Conservation (phyloP, 2,797 vertebrate genomes). For the Holocentrus rufus region DNA sequence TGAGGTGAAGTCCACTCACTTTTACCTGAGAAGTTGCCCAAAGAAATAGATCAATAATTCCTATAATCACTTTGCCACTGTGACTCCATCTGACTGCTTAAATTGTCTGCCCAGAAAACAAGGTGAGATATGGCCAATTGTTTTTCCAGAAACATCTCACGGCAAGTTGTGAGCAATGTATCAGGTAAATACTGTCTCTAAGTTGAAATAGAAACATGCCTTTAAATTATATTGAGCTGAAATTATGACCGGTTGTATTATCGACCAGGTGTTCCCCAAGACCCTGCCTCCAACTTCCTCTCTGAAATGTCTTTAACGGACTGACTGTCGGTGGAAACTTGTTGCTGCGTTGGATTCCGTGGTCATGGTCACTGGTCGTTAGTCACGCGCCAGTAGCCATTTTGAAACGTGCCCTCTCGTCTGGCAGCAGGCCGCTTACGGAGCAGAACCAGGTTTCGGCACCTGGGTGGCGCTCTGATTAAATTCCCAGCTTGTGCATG, state of each 20-base stretch:
- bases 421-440: slow-evolving; percentile 30
- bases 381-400: slow-evolving; percentile 39
- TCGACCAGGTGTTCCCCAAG: background rate
- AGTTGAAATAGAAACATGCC: background rate
- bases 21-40: slow-evolving; percentile 52
- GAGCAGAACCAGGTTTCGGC: slow-evolving; percentile 57
- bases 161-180: background rate
- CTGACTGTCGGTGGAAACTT: slow-evolving; percentile 48
- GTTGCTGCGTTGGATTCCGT: slow-evolving; percentile 34
- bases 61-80: slow-evolving; percentile 62
- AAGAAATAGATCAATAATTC: slow-evolving; percentile 69
- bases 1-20: slow-evolving; percentile 57
- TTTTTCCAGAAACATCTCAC: background rate
- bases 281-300: background rate
- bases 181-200: background rate
- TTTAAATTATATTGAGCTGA: slow-evolving; percentile 4
- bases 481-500: slow-evolving; percentile 48
- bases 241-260: background rate
- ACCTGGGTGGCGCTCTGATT: slow-evolving; percentile 58
- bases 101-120: slow-evolving; percentile 45
- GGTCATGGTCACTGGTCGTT: slow-evolving; percentile 59
- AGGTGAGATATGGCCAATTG: slow-evolving; percentile 26
- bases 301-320: slow-evolving; percentile 1
- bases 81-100: slow-evolving; percentile 45
- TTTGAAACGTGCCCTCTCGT: slow-evolving; percentile 30